Evolutionary conservation across 2,888 invertebrate genomes (phyloP).

Genomic region (Muscina levida): DNA sequence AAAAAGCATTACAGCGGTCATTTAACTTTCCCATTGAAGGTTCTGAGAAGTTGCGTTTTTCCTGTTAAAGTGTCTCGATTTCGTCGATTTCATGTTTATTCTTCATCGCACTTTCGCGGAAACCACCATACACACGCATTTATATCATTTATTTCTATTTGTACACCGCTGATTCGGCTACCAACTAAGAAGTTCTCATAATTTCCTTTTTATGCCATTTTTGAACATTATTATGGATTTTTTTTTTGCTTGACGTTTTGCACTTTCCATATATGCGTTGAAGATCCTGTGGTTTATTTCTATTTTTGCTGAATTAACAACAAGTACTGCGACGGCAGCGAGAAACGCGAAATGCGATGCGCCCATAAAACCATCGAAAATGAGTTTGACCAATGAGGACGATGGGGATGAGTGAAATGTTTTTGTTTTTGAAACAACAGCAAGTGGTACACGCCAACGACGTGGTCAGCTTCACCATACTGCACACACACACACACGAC

Average conservation of each 20-base stretch:
- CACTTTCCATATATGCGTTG: slow-evolving; percentile 29
- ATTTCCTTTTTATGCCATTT: slow-evolving; percentile 43
- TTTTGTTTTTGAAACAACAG: slow-evolving; percentile 22
- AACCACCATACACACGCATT: slow-evolving; percentile 36
- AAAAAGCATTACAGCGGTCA: too few relatives aligned
- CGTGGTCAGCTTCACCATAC: background rate
- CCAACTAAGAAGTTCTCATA: background rate
- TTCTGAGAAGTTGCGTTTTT: too few relatives aligned
- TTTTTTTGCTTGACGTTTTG: slow-evolving; percentile 4
- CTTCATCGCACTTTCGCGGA: too few relatives aligned
- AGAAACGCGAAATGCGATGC: slow-evolving; percentile 35
- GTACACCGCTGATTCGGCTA: slow-evolving; percentile 44
- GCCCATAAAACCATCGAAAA: slow-evolving; percentile 49
- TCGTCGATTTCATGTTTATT: too few relatives aligned
- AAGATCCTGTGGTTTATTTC: slow-evolving; percentile 62
- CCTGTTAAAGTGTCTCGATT: too few relatives aligned
- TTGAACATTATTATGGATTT: slow-evolving; percentile 33
- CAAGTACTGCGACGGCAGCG: slow-evolving; percentile 22
- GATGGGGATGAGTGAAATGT: slow-evolving; percentile 50
- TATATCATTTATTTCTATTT: slow-evolving; percentile 61
- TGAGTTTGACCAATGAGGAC: slow-evolving; percentile 58
- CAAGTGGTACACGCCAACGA: background rate
- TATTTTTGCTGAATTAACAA: slow-evolving; percentile 60
- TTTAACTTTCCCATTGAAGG: too few relatives aligned
- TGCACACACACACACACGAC: too few relatives aligned